Percentiles rank a stretch among this genome's conserved stretches.
phyloP scores from a whole-genome alignment of 1,140 invertebrate genomes.

The Brachionus paranguensis region DNA sequence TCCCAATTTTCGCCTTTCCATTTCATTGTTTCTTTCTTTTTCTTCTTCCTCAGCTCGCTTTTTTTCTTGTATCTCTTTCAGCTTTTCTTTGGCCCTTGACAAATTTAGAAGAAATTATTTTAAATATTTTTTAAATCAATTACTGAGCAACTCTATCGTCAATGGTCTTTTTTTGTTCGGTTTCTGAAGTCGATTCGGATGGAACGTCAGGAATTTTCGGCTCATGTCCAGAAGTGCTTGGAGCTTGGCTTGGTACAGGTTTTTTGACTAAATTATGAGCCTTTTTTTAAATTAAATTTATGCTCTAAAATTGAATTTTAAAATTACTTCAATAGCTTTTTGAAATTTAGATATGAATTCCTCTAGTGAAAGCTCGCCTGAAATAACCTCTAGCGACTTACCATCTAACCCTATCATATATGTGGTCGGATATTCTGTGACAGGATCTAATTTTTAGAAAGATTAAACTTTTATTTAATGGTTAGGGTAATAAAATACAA shows the following conservation, averaged over 20 bases:
- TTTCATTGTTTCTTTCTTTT: constrained; percentile 63
- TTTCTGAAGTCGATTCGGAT: not conserved
- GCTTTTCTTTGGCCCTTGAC: constrained; percentile 22
- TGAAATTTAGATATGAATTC: constrained; percentile 8
- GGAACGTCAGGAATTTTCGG: not conserved
- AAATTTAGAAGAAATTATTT: not conserved
- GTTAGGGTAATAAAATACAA: not conserved
- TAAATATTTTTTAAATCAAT: not conserved
- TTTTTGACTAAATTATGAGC: not conserved
- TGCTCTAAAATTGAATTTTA: not conserved
- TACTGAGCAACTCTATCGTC: constrained; percentile 33
- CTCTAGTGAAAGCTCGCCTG: not conserved
- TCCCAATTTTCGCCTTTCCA: constrained; percentile 66
- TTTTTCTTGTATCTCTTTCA: constrained; percentile 32
- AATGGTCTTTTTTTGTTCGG: not conserved
- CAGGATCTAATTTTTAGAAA: not conserved
- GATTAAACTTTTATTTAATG: not conserved
- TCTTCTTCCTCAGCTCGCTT: constrained; percentile 42
- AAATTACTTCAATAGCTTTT: constrained; percentile 24
- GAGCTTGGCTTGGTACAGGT: not conserved
- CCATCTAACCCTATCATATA: constrained; percentile 28
- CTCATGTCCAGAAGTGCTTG: not conserved
- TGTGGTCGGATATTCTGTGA: not conserved
- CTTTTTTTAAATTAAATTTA: not conserved
- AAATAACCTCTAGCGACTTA: not conserved